Percentiles rank a stretch among this genome's conserved stretches.
phyloP scores from a whole-genome alignment of 2,888 invertebrate species.

The Azorinus chamasolen region DNA sequence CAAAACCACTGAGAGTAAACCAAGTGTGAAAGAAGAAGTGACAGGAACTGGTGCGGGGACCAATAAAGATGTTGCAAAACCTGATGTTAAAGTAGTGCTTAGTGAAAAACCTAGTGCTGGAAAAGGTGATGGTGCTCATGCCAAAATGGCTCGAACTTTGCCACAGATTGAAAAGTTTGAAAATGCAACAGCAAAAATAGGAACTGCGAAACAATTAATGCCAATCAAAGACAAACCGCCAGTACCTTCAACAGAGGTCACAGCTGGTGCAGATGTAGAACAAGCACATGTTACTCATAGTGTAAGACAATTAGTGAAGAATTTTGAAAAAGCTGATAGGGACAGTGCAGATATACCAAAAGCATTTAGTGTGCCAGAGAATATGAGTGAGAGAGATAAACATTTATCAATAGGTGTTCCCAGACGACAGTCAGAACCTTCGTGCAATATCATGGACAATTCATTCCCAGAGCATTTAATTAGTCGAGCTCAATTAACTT shows the following conservation, averaged over 20 bases:
- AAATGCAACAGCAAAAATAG: conserved; percentile 28
- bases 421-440: conserved; percentile 63
- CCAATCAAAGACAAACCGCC: conserved; percentile 16
- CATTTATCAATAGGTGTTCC: conserved; percentile 40
- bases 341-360: conserved; percentile 55
- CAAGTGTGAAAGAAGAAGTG: conserved; percentile 47
- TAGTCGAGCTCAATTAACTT: conserved; percentile 78
- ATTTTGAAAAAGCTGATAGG: conserved; percentile 56
- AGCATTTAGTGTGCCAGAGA: conserved; percentile 66
- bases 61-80: conserved; percentile 42
- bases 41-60: conserved; percentile 6
- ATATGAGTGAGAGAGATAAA: conserved; percentile 56
- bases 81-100: conserved; percentile 29
- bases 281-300: conserved; percentile 45
- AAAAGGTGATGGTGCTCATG: conserved; percentile 49
- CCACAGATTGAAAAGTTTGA: conserved; percentile 59
- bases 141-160: conserved; percentile 53
- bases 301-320: conserved; percentile 62
- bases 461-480: conserved; percentile 67
- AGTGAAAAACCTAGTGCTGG: conserved; percentile 33
- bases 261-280: conserved; percentile 17
- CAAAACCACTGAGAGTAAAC: conserved; percentile 60
- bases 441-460: conserved; percentile 71
- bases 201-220: background rate
- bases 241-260: conserved; percentile 2